Base-by-base conservation (phyloP, 2,888 invertebrate species). In the Rhogogaster chlorosoma region DNA sequence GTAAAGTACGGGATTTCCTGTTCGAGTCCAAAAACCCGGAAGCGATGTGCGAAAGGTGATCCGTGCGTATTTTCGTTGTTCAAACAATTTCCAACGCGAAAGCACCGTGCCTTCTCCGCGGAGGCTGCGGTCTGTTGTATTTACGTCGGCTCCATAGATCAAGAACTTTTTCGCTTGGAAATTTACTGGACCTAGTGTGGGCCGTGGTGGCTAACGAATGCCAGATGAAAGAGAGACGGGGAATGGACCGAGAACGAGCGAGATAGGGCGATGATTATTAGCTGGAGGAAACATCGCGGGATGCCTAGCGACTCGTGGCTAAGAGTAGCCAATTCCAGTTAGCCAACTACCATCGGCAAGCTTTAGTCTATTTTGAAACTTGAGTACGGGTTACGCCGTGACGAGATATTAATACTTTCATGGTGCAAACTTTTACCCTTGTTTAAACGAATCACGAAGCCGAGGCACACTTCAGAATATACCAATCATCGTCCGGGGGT, bases 301-400 rank as follows among this genome's bases (percentile, higher is more conserved):
- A n/a, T 77, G 49, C 36, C 29, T 9, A 32, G 49, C 45, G 38
- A 64, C 61, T 57, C 57, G 12, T 26, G 38, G 80, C 61, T 80
- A 61, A 80, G 80, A 80, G 80, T 80, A 80, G 80, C 80, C 80
- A 80, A 80, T 80, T 80, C 38, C 57, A 80, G 80, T 80, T 61
- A 80, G 61, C 80, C 80, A 80, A 80, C 64, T 80, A 26, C n/a
- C 80, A 61, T 80, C 38, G 38, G 61, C 38, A 42, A 80, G 45
- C 61, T 80, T 80, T 22, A 78, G 61, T 57, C 80, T 80, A 80
- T 61, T 80, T 80, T 53, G 26, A 61, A 80, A 80, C 26, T 80
- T 61, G 26, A 61, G 61, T 64, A 36, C 61, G 38, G 71, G 38
- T 42, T 73, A 42, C 61, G 61, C 12, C 22, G 38, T 80, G 80